Evolutionary conservation across 2,113 vertebrate species (phyloP).

Genomic region (Azemiops feae): DNA sequence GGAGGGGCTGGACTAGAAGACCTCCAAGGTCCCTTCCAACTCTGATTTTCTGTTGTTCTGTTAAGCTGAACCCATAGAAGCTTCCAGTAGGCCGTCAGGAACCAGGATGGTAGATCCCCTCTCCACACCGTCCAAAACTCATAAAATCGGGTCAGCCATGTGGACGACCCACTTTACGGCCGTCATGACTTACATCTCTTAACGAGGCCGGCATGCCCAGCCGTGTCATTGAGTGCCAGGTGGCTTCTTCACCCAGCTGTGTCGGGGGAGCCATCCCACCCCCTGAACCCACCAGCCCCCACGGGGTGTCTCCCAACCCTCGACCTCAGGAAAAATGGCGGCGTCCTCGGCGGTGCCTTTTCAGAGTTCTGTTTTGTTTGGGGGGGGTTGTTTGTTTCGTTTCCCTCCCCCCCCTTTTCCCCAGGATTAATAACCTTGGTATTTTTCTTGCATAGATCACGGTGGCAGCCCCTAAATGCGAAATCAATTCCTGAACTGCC

Average conservation of each 20-base stretch:
- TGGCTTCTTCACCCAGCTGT: not conserved
- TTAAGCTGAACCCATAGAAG: not conserved
- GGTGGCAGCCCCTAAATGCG: constrained; percentile 51
- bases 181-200: not conserved
- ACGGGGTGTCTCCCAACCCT: constrained; percentile 1
- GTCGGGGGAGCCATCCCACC: not conserved
- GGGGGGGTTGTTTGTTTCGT: not conserved
- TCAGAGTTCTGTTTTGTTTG: no score
- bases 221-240: not conserved
- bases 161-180: no score
- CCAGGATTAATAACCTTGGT: constrained; percentile 59
- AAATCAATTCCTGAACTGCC: constrained; percentile 60
- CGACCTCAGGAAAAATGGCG: not conserved
- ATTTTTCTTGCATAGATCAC: constrained; percentile 69
- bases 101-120: not conserved
- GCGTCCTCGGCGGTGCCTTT: not conserved
- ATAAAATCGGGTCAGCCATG: no score
- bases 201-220: not conserved
- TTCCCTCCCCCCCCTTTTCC: not conserved
- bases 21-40: not conserved
- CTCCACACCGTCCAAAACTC: not conserved
- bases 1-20: not conserved
- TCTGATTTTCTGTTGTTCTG: not conserved
- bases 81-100: not conserved
- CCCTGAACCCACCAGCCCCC: not conserved